These are phyloP conservation scores for Naso thynnoides DNA, from an alignment of 2,797 vertebrate species.

Conservation along the genomic window DNA sequence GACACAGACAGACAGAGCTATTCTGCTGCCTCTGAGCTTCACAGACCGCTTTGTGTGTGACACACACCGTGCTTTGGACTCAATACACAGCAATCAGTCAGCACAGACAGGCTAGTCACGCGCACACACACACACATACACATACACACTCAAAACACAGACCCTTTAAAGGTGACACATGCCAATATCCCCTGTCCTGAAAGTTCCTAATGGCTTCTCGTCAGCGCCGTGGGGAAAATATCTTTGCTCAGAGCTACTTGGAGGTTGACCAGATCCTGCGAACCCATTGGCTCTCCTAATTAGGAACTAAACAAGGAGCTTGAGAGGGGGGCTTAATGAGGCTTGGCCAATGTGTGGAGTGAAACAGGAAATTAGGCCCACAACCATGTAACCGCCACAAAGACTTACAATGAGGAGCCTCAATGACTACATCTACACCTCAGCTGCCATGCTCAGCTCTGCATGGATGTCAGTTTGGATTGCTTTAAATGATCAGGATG, in stretches of 20 bases:
- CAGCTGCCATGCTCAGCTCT: slow-evolving; percentile 3
- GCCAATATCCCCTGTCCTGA: slow-evolving; percentile 32
- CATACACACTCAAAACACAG: slow-evolving; percentile 31
- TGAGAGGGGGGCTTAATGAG: slow-evolving; percentile 74
- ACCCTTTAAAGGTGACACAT: slow-evolving; percentile 47
- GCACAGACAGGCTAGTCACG: slow-evolving; percentile 14
- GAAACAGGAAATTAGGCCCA: slow-evolving; percentile 61
- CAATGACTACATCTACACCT: slow-evolving; percentile 25
- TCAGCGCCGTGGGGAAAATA: slow-evolving; percentile 22
- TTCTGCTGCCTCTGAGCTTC: slow-evolving; percentile 51
- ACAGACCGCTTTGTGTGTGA: slow-evolving; percentile 52
- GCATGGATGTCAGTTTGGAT: not conserved
- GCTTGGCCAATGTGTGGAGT: slow-evolving; percentile 59
- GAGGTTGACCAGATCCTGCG: slow-evolving; percentile 68
- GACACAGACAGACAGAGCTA: slow-evolving; percentile 63
- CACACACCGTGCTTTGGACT: slow-evolving; percentile 47
- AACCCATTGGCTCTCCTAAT: slow-evolving; percentile 71
- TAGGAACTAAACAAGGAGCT: slow-evolving; percentile 71
- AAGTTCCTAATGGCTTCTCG: slow-evolving; percentile 42
- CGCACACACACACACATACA: not conserved
- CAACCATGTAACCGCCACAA: slow-evolving; percentile 47
- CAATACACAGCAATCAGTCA: slow-evolving; percentile 54
- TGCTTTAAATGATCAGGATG: not conserved
- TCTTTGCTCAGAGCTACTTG: slow-evolving; percentile 50
- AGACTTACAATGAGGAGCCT: slow-evolving; percentile 34